These are phyloP conservation scores for Acanthiza pusilla DNA, from an alignment of 2,797 vertebrate genomes.

Conservation along the genomic window DNA sequence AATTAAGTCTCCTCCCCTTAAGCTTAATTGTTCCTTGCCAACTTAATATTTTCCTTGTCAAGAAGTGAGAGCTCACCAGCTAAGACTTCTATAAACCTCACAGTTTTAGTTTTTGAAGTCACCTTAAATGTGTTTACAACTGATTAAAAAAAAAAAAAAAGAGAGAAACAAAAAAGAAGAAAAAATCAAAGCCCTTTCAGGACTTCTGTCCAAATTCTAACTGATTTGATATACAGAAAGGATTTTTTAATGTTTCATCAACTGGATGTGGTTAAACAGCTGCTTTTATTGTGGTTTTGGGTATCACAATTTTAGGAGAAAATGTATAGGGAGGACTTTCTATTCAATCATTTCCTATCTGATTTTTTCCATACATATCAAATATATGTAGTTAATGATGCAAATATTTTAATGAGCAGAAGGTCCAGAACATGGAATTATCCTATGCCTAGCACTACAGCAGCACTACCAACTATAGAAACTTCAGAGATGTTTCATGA, in stretches of 20 bases:
- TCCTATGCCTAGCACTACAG: neutral
- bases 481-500: neutral
- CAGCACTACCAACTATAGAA: neutral
- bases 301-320: neutral
- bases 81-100: neutral
- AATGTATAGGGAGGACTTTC: neutral
- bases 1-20: neutral
- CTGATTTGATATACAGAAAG: too few species aligned
- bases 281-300: neutral
- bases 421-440: slow-evolving; percentile 5
- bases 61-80: neutral
- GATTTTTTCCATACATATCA: neutral
- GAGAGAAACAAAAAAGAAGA: fast-evolving
- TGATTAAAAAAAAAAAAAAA: neutral
- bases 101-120: neutral
- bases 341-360: neutral
- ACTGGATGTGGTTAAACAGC: neutral
- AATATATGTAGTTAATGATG: neutral
- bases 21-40: neutral
- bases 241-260: neutral
- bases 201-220: neutral
- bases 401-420: neutral
- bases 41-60: neutral
- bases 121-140: neutral
- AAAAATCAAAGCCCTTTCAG: neutral